These are phyloP conservation scores for Darevskia mixta DNA, from an alignment of 2,797 vertebrate species.

Conservation along the genomic window DNA sequence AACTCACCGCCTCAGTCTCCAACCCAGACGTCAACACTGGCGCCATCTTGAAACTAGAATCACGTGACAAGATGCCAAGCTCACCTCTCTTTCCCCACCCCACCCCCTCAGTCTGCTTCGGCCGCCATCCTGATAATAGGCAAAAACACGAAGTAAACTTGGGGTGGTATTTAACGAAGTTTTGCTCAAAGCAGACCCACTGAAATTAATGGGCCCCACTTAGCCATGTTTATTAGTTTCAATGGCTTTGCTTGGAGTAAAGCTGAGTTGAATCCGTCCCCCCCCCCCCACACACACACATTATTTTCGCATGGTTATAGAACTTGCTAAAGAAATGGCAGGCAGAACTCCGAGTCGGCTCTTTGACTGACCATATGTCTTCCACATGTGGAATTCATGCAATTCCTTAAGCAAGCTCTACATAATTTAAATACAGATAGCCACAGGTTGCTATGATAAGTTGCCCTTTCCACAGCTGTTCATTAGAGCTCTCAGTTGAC, in stretches of 20 bases:
- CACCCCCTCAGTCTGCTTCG: not conserved
- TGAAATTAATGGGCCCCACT: too few relatives aligned
- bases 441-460: conserved; percentile 66
- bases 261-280: too few relatives aligned
- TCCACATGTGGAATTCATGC: conserved; percentile 65
- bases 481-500: conserved; percentile 74
- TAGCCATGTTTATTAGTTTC: too few relatives aligned
- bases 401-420: conserved; percentile 67
- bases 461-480: conserved; percentile 71
- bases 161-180: not conserved
- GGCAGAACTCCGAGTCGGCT: conserved; percentile 73
- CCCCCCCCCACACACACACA: too few relatives aligned
- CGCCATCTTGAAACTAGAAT: too few relatives aligned
- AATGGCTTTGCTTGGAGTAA: too few relatives aligned
- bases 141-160: conserved; percentile 61
- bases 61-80: too few relatives aligned
- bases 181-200: too few relatives aligned
- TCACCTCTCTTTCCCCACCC: not conserved
- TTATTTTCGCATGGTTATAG: too few relatives aligned
- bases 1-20: too few relatives aligned
- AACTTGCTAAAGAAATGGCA: conserved; percentile 66
- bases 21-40: too few relatives aligned
- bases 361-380: conserved; percentile 57
- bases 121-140: conserved; percentile 28
- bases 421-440: conserved; percentile 76